Percentiles rank a stretch among this genome's conserved stretches.
These are phyloP conservation scores for Athetis lepigone DNA, from an alignment of 2,888 invertebrate genomes.

Conservation along the genomic window DNA sequence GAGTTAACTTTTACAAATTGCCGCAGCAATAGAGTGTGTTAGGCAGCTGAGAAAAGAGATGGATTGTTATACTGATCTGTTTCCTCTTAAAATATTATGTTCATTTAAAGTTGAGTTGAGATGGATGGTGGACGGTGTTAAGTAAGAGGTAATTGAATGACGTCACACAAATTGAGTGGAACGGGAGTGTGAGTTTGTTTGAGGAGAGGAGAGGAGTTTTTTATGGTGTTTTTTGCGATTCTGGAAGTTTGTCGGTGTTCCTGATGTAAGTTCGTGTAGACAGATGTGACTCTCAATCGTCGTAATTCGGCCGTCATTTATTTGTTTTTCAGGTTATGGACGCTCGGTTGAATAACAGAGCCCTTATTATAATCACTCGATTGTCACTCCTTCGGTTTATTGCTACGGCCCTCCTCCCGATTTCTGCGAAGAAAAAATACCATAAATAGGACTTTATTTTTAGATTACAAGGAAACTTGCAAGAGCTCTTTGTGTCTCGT, in stretches of 20 bases:
- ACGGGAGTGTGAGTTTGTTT: conserved; percentile 45
- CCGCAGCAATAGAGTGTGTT: conserved; percentile 82
- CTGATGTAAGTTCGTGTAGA: neutral
- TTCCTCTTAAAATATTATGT: conserved; percentile 77
- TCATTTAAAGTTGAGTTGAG: conserved; percentile 65
- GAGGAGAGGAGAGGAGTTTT: conserved; percentile 10
- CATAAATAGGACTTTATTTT: too few relatives aligned
- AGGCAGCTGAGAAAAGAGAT: conserved; percentile 82
- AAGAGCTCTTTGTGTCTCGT: too few relatives aligned
- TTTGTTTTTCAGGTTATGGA: too few relatives aligned
- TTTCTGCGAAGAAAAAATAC: too few relatives aligned
- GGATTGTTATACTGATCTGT: conserved; percentile 83
- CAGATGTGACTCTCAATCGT: too few relatives aligned
- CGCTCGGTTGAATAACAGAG: too few relatives aligned
- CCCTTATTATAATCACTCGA: too few relatives aligned
- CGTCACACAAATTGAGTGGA: conserved; percentile 58
- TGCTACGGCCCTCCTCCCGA: too few relatives aligned
- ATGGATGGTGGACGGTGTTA: conserved; percentile 68
- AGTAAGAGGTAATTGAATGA: conserved; percentile 59
- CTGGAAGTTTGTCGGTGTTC: conserved; percentile 3
- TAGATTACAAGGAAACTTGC: too few relatives aligned
- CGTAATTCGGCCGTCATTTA: too few relatives aligned
- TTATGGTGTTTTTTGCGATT: neutral
- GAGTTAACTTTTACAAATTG: conserved; percentile 89
- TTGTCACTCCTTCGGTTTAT: too few relatives aligned